A percentile compares a stretch with the other conserved stretches of the same genome.
These are phyloP conservation scores for Muscicapa striata DNA, from an alignment of 2,797 vertebrate genomes.

Conservation along the genomic window DNA sequence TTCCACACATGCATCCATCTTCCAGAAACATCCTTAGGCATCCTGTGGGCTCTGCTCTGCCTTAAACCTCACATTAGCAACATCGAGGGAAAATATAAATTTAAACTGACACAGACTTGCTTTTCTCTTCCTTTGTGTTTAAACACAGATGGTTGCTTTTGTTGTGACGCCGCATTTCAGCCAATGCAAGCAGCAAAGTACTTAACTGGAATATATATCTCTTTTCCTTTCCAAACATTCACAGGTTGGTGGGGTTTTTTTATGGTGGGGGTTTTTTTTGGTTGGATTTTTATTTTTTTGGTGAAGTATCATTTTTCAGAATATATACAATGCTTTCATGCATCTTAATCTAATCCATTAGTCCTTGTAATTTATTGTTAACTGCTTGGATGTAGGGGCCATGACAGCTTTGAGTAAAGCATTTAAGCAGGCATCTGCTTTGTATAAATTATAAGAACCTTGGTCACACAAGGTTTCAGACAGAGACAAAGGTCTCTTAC, in stretches of 20 bases:
- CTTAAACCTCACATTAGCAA: conserved; percentile 8
- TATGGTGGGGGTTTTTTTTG: not conserved
- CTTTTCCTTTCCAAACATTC: not conserved
- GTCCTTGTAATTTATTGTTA: conserved; percentile 56
- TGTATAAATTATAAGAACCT: conserved; percentile 40
- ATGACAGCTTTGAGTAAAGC: conserved; percentile 43
- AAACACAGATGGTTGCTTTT: conserved; percentile 64
- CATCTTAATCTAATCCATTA: conserved; percentile 51
- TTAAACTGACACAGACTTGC: conserved; percentile 43
- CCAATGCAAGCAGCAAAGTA: conserved; percentile 24
- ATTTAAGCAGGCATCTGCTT: conserved; percentile 59
- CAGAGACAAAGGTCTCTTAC: conserved; percentile 26
- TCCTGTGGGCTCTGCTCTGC: not conserved
- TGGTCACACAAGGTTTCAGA: conserved; percentile 24
- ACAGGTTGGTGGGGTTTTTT: not conserved
- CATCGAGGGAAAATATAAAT: conserved; percentile 13
- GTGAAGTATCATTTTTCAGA: conserved; percentile 29
- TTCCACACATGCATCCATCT: not conserved
- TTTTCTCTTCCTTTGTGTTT: conserved; percentile 44
- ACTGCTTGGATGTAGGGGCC: conserved; percentile 29
- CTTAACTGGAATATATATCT: conserved; percentile 1
- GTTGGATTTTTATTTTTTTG: not conserved
- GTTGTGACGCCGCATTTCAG: conserved; percentile 14
- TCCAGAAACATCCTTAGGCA: not conserved
- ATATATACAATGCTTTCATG: conserved; percentile 19